phyloP scores from a whole-genome alignment of 2,797 vertebrate genomes.

The Acomys russatus region DNA sequence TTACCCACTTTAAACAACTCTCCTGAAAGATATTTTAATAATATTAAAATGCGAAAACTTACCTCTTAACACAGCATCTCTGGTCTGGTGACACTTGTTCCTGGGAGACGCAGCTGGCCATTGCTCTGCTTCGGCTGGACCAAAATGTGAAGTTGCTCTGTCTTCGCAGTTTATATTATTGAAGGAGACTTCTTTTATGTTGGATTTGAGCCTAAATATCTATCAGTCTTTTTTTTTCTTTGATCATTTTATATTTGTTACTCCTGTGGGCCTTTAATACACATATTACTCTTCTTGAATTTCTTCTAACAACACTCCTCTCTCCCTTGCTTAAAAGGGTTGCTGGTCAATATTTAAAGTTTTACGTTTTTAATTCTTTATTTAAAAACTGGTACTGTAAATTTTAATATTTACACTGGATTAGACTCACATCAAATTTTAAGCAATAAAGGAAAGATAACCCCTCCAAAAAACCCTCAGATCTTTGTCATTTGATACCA shows the following conservation, averaged over 20 bases:
- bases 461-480: neutral
- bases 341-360: neutral
- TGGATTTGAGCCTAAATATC: neutral
- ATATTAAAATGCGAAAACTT: conserved; percentile 25
- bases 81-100: neutral
- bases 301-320: neutral
- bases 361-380: neutral
- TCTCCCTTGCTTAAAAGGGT: conserved; percentile 29
- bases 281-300: neutral
- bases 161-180: neutral
- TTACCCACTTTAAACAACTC: neutral
- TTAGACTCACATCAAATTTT: conserved; percentile 60
- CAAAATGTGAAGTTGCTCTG: neutral
- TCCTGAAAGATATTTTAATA: conserved; percentile 4
- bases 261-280: neutral
- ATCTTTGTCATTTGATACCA: conserved; percentile 25
- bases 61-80: neutral
- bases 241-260: conserved; percentile 51
- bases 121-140: neutral
- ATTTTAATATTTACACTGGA: conserved; percentile 12
- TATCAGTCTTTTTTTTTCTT: neutral
- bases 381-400: conserved; percentile 16
- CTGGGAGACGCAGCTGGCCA: neutral
- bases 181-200: neutral
- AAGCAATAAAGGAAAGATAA: neutral